These are phyloP conservation scores for Eulemur coronatus DNA, from an alignment of 2,797 vertebrate species.

Conservation along the genomic window DNA sequence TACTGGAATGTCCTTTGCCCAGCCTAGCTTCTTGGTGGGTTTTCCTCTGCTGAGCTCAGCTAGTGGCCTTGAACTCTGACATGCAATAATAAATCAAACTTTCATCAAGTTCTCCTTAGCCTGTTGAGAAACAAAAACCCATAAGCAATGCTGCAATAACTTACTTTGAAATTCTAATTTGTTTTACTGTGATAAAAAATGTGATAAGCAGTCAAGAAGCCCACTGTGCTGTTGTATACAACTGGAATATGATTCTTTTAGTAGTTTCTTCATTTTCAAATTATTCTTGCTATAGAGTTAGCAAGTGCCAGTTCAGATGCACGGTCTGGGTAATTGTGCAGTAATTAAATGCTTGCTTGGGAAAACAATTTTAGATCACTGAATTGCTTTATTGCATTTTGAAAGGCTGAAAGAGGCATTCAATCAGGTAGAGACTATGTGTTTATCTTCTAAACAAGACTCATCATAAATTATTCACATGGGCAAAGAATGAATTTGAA, in stretches of 20 bases:
- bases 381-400: constrained; percentile 70
- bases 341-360: constrained; percentile 78
- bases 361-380: constrained; percentile 71
- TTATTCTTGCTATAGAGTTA: constrained; percentile 76
- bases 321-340: constrained; percentile 68
- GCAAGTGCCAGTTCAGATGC: constrained; percentile 73
- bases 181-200: constrained; percentile 72
- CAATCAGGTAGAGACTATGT: constrained; percentile 65
- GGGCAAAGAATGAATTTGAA: constrained; percentile 71
- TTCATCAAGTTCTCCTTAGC: constrained; percentile 65
- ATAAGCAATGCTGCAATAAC: constrained; percentile 64
- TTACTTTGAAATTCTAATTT: constrained; percentile 81
- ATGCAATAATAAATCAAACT: constrained; percentile 73
- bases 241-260: constrained; percentile 73
- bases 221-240: constrained; percentile 49
- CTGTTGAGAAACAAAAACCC: constrained; percentile 74
- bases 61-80: constrained; percentile 66
- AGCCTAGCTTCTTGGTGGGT: constrained; percentile 21
- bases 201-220: constrained; percentile 69
- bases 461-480: constrained; percentile 64
- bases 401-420: constrained; percentile 70
- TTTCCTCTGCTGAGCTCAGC: constrained; percentile 50
- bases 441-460: constrained; percentile 67
- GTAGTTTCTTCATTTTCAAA: constrained; percentile 66
- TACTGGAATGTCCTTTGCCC: constrained; percentile 47